These are phyloP conservation scores for Drosophila picticornis DNA, from an alignment of 2,888 invertebrate genomes.

Conservation along the genomic window DNA sequence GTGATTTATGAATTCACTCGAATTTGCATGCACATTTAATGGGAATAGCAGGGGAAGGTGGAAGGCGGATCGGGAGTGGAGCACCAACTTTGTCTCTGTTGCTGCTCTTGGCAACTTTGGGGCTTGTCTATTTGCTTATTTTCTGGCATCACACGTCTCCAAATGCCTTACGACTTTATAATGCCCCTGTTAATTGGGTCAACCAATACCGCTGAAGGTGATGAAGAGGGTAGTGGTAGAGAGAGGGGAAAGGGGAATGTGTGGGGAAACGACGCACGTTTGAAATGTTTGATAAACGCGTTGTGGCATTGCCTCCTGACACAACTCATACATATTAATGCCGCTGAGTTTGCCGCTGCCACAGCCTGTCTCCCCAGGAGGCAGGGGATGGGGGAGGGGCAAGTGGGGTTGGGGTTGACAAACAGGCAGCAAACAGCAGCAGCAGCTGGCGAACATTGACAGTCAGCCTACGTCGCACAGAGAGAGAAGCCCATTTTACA, in stretches of 20 bases:
- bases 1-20: conserved; percentile 75
- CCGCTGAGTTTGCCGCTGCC: conserved; percentile 6
- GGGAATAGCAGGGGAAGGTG: conserved; percentile 12
- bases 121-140: conserved; percentile 73
- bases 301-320: conserved; percentile 74
- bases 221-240: neutral
- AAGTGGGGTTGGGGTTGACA: conserved; percentile 18
- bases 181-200: conserved; percentile 74
- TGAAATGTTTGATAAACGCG: conserved; percentile 73
- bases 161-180: conserved; percentile 70
- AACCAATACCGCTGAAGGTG: conserved; percentile 39
- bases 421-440: conserved; percentile 4
- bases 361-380: neutral
- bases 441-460: conserved; percentile 31
- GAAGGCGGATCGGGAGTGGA: conserved; percentile 4
- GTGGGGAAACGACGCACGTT: conserved; percentile 40
- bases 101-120: conserved; percentile 18
- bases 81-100: conserved; percentile 18
- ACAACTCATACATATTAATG: conserved; percentile 76
- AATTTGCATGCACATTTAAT: conserved; percentile 71
- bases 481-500: conserved; percentile 3
- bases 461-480: neutral
- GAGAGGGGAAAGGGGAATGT: neutral
- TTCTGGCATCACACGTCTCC: conserved; percentile 41
- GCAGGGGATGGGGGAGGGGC: neutral